Base-by-base conservation (phyloP, 2,888 invertebrate genomes). In the Lycaena phlaeas region DNA sequence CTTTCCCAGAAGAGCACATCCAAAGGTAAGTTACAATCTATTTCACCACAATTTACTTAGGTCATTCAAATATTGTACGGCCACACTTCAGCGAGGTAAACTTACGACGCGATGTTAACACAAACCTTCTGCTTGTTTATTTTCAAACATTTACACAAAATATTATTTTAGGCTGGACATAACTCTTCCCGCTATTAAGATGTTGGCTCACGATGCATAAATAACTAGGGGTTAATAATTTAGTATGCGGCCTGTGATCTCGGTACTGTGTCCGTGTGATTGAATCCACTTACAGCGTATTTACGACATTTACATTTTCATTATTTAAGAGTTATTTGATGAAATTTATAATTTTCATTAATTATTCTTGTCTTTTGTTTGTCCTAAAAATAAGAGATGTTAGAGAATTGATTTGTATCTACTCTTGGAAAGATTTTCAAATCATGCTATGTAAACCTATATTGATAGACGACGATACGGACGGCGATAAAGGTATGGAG, bases 1-100 rank as follows among this genome's bases (percentile, higher is more conserved):
- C 81, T 98, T 99, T 88, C 99, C 99, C 62, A 93, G 98, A 88
- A 91, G 96, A 91, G 95, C 96, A 88, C 97, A 97, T 88, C 96
- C 97, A 86, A 97, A 97, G 94, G 97, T 97, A 89, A 92, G 93
- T 55, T 52, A 53, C 53, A 58, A 58, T 59, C 68, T 70, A 71
- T 71, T 67, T 67, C 58, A 64, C 67, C 64, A 61, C 62, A 61
- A 48, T 58, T 66, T 68, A 65, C 64, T 72, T 72, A 66, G 69
- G 61, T 64, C 61, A 65, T 68, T 68, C 57, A 54, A 59, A 68
- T 63, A 63, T 69, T 68, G 64, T 68, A 68, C 59, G 53, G 56
- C 67, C 64, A 54, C 68, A 66, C 48, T 56, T 55, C 54, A 53
- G 53, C 51, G 56, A 52, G 53, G 54, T 56, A 57, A 60, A 74